Base-by-base conservation (phyloP, 1,140 invertebrate species). In the Ips typographus region DNA sequence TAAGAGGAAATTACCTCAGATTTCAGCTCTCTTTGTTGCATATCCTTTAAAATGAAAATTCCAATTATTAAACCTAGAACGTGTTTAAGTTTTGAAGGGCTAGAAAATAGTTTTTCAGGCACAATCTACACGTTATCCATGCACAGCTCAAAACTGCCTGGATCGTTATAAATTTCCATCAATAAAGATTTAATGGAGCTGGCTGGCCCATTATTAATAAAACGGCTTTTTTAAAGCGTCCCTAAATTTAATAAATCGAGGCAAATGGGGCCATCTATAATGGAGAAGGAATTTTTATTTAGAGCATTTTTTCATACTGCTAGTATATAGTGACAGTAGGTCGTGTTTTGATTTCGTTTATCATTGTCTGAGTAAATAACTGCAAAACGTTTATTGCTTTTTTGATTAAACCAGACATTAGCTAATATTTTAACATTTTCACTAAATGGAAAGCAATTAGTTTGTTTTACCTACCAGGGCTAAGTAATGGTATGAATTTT, bases 131-230 rank as follows among this genome's bases (percentile, higher is more conserved):
- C 44, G 7, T 49, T 22, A 49, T 1, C 7, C 7, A 49, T 49
- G 6, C 3, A 8, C 1, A 49, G 44, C 22, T 22, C 22, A 22
- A 49, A 49, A 49, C 22, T 1, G 7, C 22, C 44, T 49, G 44
- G 6, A 3, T 8, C 7, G 7, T 40, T 56, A 4, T 37, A 2
- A 56, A 56, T 56, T 56, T 38, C n/a, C n/a, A 56, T 56, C n/a
- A 56, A 37, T 56, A 56, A 56, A 36, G 0, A 36, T 37, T 56
- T 56, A 56, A 36, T 56, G 38, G 53, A 37, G 53, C 53, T 38
- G 53, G n/a, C 37, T 37, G 53, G 53, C 38, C 22, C 5, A 37
- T 37, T 56, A 56, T 36, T 56, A 56, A 4, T 56, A 4, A 56
- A 39, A 36, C 53, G 22, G 3, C 7, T 56, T 37, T 56, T 56